Base-by-base conservation (phyloP, 2,797 vertebrate species). In the Intellagama lesueurii region DNA sequence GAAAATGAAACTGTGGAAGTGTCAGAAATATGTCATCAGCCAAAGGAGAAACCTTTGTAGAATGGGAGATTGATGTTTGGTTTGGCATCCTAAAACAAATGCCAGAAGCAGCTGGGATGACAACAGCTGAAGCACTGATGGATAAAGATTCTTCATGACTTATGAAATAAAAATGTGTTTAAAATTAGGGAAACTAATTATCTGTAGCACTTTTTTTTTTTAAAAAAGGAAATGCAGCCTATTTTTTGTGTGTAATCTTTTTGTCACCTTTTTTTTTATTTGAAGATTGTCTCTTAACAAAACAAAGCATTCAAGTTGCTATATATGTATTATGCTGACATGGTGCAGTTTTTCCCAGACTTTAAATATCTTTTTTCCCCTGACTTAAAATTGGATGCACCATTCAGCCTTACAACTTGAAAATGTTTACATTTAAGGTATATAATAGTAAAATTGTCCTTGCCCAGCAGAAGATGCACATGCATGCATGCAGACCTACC, bases 1-100 rank as follows among this genome's bases (percentile, higher is more conserved):
- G 44, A 77, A 97, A 96, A 94, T 97, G 94, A 97, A 92, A 73
- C 84, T 49, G 22, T 68, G 81, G 52, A 93, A 90, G 32, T 92
- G 85, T 88, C 85, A 91, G 89, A 92, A 92, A 68, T 4, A 64
- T 91, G 72, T 91, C 92, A 91, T 22, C 79, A 76, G 85, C 84
- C 90, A 94, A 93, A 91, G 49, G 17, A 90, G 79, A 93, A 91
- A 91, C 66, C 80, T 94, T 93, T 85, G 90, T 86, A 88, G 90
- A 89, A 81, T 83, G 83, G 92, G 40, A 79, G 73, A 86, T 70
- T 56, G 76, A 70, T 91, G 73, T 95, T 95, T 94, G 91, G 24
- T 85, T 95, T 94, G 90, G 73, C 88, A 80, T 79, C 35, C 87
- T 87, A 79, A 81, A 85, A 92, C 87, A 91, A 83, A n/a, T 81